phyloP scores from a whole-genome alignment of 2,888 invertebrate species.

The Cryptus viduatorius region DNA sequence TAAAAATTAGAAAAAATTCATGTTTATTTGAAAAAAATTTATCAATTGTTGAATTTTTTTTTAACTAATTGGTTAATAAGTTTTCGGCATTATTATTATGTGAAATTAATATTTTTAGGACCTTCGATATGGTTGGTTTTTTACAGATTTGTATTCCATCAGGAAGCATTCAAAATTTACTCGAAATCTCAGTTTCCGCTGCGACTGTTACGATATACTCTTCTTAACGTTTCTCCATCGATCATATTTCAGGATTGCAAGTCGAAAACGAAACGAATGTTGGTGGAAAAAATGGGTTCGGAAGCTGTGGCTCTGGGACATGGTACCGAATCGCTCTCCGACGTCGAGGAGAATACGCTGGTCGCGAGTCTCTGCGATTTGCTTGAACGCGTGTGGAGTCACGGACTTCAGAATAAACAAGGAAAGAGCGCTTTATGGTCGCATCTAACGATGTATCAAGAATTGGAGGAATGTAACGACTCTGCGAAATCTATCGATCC shows the following conservation, averaged over 20 bases:
- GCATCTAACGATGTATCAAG: constrained; percentile 95
- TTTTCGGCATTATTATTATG: too few species aligned
- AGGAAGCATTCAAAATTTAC: neutral
- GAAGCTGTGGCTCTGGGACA: constrained; percentile 98
- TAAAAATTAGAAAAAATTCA: too few species aligned
- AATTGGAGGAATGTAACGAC: constrained; percentile 90
- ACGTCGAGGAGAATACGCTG: constrained; percentile 98
- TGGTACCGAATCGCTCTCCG: constrained; percentile 90
- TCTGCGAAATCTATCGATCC: constrained; percentile 87
- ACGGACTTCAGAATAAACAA: constrained; percentile 97
- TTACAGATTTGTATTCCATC: neutral
- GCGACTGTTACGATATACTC: too few species aligned
- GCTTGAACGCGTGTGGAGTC: constrained; percentile 98
- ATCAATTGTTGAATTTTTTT: too few species aligned
- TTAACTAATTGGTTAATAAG: too few species aligned
- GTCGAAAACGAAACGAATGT: constrained; percentile 98
- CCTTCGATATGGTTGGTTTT: too few species aligned
- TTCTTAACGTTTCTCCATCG: neutral
- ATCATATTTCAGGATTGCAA: constrained; percentile 90
- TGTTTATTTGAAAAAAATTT: too few species aligned
- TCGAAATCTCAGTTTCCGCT: neutral
- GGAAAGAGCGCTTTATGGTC: constrained; percentile 99
- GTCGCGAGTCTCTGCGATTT: constrained; percentile 99
- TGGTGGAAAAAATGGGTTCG: constrained; percentile 99
- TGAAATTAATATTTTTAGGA: too few species aligned